Conservation (phyloP, 2,113 vertebrate genomes). For the Chaenogobius annularis region DNA sequence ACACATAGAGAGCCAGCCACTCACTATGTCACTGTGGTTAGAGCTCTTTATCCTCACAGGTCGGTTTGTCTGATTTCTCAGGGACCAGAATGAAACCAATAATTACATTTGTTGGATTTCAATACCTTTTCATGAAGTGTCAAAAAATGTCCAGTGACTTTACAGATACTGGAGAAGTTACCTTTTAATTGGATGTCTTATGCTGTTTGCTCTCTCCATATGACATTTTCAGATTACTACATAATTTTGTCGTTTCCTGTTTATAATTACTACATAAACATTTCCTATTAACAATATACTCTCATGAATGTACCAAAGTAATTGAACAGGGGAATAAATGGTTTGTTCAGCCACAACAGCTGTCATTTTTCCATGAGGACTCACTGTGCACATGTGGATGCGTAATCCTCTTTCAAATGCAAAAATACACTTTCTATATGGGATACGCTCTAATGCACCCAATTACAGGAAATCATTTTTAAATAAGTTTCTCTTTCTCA, state of each 20-base stretch:
- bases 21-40: neutral
- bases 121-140: too few species aligned
- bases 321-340: slow-evolving; percentile 43
- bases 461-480: slow-evolving; percentile 63
- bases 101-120: too few species aligned
- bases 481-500: slow-evolving; percentile 56
- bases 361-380: slow-evolving; percentile 59
- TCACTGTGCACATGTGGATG: slow-evolving; percentile 56
- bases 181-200: too few species aligned
- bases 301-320: slow-evolving; percentile 29
- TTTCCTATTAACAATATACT: neutral
- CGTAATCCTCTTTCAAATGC: slow-evolving; percentile 71
- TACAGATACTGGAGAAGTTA: too few species aligned
- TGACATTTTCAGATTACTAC: neutral
- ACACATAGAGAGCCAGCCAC: too few species aligned
- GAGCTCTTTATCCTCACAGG: neutral
- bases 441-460: slow-evolving; percentile 64
- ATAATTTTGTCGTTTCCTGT: neutral
- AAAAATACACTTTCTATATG: slow-evolving; percentile 64
- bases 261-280: neutral
- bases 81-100: too few species aligned
- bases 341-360: slow-evolving; percentile 49
- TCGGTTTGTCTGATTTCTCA: too few species aligned
- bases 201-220: neutral
- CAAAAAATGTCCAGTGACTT: too few species aligned